Evolutionary conservation across 2,888 invertebrate genomes (phyloP).

Genomic region (Xestobium rufovillosum): DNA sequence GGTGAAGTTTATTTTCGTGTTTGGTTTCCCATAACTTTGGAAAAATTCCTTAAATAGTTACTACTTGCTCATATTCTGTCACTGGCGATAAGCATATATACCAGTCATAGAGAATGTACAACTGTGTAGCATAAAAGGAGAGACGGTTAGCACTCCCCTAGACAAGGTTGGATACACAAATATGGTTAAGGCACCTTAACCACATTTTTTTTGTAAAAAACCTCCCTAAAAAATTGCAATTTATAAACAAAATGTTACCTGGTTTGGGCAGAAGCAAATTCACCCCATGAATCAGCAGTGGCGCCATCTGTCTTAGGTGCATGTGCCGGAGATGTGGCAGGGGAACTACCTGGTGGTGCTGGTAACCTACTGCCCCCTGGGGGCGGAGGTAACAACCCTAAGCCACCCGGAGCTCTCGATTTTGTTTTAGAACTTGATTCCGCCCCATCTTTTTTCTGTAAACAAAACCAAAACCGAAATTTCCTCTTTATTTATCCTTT

Average conservation of each 20-base stretch:
- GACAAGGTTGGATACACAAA: conserved; percentile 86
- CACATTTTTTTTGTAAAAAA: conserved; percentile 41
- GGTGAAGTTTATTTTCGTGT: too few species aligned
- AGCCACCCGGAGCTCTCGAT: conserved; percentile 40
- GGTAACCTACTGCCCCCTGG: conserved; percentile 74
- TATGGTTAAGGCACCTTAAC: conserved; percentile 47
- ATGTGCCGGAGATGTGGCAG: conserved; percentile 62
- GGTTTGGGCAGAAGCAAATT: conserved; percentile 60
- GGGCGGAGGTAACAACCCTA: conserved; percentile 68
- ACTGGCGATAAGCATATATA: too few species aligned
- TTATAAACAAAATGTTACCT: too few species aligned
- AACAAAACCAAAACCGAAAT: conserved; percentile 14
- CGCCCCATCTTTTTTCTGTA: conserved; percentile 80
- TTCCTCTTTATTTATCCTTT: too few species aligned
- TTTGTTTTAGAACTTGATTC: conserved; percentile 63
- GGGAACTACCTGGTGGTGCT: conserved; percentile 73
- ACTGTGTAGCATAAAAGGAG: conserved; percentile 95
- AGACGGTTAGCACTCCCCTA: conserved; percentile 94
- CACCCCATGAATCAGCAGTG: conserved; percentile 65
- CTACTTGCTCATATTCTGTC: too few species aligned
- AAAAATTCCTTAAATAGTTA: too few species aligned
- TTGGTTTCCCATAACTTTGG: too few species aligned
- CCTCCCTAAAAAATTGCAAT: too few species aligned
- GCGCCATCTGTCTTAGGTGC: conserved; percentile 40
- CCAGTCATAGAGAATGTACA: too few species aligned